Conservation (phyloP, 1,140 invertebrate species). For the Euura saliciscinereae region DNA sequence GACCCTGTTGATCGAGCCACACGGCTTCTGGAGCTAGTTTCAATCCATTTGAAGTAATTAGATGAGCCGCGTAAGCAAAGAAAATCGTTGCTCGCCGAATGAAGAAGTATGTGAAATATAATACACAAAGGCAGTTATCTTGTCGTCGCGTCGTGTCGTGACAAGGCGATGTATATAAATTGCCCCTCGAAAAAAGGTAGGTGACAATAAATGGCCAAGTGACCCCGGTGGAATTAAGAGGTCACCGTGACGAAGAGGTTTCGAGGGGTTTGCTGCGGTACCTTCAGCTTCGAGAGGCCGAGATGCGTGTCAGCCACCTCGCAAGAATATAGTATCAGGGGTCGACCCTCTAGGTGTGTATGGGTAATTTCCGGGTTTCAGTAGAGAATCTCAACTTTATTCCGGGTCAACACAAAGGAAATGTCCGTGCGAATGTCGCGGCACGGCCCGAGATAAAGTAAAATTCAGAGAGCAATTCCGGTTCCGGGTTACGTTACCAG, state of each 20-base stretch:
- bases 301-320: neutral
- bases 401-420: neutral
- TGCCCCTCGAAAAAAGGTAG: no score
- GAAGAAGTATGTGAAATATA: no score
- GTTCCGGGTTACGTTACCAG: neutral
- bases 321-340: neutral
- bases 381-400: neutral
- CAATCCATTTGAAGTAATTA: no score
- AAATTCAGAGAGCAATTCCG: neutral
- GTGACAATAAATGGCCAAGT: neutral
- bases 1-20: no score
- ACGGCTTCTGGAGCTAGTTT: no score
- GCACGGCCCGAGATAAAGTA: neutral
- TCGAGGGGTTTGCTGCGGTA: neutral
- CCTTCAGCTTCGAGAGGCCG: neutral
- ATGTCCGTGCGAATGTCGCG: neutral
- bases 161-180: no score
- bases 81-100: no score
- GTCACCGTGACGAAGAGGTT: neutral
- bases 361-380: neutral
- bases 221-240: neutral
- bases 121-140: no score
- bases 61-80: no score
- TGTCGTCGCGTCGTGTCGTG: no score
- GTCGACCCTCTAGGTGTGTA: neutral